These are phyloP conservation scores for Chlorops oryzae DNA, from an alignment of 1,140 invertebrate genomes.

Conservation along the genomic window DNA sequence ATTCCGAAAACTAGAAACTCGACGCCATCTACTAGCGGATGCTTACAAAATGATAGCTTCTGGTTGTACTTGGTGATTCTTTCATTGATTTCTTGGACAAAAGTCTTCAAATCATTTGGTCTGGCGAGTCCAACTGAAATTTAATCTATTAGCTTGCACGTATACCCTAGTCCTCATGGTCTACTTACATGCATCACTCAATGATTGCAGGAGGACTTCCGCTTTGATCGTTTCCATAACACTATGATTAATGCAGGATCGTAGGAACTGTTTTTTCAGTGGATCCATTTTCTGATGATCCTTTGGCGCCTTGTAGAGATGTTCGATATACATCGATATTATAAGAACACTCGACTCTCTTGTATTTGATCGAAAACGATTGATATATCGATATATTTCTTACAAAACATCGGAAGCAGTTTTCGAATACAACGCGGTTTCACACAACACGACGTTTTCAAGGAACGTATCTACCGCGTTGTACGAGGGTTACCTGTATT, in stretches of 20 bases:
- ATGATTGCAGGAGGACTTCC: neutral
- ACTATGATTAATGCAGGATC: slow-evolving; percentile 13
- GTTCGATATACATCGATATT: too few relatives aligned
- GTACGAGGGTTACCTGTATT: too few relatives aligned
- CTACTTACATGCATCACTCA: slow-evolving; percentile 14
- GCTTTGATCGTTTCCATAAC: neutral
- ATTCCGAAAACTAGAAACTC: slow-evolving; percentile 11
- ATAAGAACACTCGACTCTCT: too few relatives aligned
- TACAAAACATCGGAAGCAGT: too few relatives aligned
- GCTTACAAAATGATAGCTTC: slow-evolving; percentile 10
- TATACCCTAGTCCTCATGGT: neutral
- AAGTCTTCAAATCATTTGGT: neutral
- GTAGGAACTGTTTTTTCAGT: slow-evolving; percentile 9
- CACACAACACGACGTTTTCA: too few relatives aligned
- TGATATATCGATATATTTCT: too few relatives aligned
- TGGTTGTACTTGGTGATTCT: slow-evolving; percentile 10
- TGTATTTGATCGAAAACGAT: too few relatives aligned
- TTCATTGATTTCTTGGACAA: slow-evolving; percentile 10
- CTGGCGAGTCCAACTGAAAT: neutral
- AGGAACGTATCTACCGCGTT: too few relatives aligned
- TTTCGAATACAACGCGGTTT: too few relatives aligned
- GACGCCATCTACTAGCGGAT: slow-evolving; percentile 8
- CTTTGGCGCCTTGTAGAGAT: too few relatives aligned
- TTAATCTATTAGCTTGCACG: slow-evolving; percentile 9
- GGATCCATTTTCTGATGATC: slow-evolving; percentile 6